phyloP scores from a whole-genome alignment of 2,797 vertebrate genomes.

The Bovichtus diacanthus region DNA sequence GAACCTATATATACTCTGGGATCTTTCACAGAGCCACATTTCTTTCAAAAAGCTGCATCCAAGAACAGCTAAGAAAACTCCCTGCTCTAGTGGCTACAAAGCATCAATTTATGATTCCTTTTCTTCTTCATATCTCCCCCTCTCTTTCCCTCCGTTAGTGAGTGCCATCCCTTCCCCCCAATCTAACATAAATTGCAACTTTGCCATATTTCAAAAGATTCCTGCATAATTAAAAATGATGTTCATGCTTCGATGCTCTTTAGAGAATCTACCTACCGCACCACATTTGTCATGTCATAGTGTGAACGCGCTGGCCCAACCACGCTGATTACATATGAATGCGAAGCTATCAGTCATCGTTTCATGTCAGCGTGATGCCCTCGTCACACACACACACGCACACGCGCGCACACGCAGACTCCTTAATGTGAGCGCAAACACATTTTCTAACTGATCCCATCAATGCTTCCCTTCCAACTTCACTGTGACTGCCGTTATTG shows the following conservation, averaged over 20 bases:
- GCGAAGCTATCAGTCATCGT: slow-evolving; percentile 61
- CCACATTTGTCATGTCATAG: slow-evolving; percentile 50
- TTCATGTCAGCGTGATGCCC: slow-evolving; percentile 53
- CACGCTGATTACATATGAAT: slow-evolving; percentile 53
- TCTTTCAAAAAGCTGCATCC: slow-evolving; percentile 17
- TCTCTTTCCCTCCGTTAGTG: neutral
- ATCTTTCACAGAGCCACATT: slow-evolving; percentile 24
- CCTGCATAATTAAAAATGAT: slow-evolving; percentile 51
- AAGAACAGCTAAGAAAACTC: slow-evolving; percentile 7
- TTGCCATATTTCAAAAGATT: slow-evolving; percentile 35
- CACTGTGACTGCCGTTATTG: slow-evolving; percentile 46
- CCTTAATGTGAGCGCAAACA: slow-evolving; percentile 32
- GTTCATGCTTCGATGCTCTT: slow-evolving; percentile 32
- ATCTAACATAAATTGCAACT: slow-evolving; percentile 1
- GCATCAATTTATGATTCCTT: slow-evolving; percentile 19
- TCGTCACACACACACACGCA: slow-evolving; percentile 11
- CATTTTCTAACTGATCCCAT: slow-evolving; percentile 52
- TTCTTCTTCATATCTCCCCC: slow-evolving; percentile 28
- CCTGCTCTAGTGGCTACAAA: slow-evolving; percentile 16
- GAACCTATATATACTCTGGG: slow-evolving; percentile 19
- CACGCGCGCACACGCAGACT: neutral
- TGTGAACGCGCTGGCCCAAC: slow-evolving; percentile 18
- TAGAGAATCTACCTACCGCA: slow-evolving; percentile 19
- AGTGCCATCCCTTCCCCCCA: neutral
- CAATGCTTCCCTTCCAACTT: slow-evolving; percentile 37